Base-by-base conservation (phyloP, 1,140 invertebrate genomes). In the Macrobrachium nipponense region DNA sequence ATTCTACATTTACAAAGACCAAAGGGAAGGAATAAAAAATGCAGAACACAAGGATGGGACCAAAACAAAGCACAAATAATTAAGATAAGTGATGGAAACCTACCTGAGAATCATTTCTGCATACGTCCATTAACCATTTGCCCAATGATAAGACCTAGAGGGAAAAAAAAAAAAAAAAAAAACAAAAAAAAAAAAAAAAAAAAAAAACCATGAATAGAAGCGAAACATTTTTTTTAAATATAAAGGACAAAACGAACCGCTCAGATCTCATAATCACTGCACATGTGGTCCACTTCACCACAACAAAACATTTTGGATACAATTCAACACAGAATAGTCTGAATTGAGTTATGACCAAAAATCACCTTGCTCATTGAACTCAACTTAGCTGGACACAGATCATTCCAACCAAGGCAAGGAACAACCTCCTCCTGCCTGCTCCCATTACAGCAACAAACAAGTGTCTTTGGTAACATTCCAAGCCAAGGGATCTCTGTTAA, bases 251-350 rank as follows among this genome's bases (percentile, higher is more conserved):
- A 70, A 15, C 18, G 23, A 70, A 70, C 20, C 6, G 68, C 68
- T 70, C 68, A 70, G 68, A 23, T 70, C 68, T 70, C 68, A 70
- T 70, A 70, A 70, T 70, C 68, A 70, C 14, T 70, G 68, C 36
- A 70, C 68, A 70, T 70, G 11, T 17, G 68, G 20, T 43, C 68
- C 68, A 70, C 68, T 27, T n/a, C 18, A 17, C 23, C 36, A 10
- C 51, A 27, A 43, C 20, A 70, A 2, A 0, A 15, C 23, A 70
- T 10, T 27, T 15, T 27, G 68, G 68, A 70, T 43, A 12, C 11
- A 43, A n/a, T 51, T 51, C 8, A 70, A 12, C 23, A 70, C 68
- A 70, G 68, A 70, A 70, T 70, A 70, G 68, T 70, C 68, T 70
- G 68, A 70, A 70, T 70, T 70, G 68, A 70, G 68, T 70, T 70